Percentiles rank a stretch among this genome's conserved stretches.
Evolutionary conservation across 2,888 invertebrate genomes (phyloP).

Genomic region (Girardia tigrina): DNA sequence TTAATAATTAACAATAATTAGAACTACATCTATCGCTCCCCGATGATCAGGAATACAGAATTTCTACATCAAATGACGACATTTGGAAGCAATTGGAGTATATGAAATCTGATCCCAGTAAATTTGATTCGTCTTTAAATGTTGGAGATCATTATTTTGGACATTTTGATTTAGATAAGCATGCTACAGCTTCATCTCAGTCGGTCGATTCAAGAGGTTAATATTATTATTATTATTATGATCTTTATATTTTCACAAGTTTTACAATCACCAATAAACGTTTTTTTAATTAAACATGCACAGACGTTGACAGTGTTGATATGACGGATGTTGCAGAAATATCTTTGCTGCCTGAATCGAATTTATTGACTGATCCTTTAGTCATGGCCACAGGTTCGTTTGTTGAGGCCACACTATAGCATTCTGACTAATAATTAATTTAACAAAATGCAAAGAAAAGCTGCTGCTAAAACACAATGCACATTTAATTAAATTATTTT

Average conservation of each 20-base stretch:
- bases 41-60: slow-evolving; percentile 10
- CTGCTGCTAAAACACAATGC: neutral
- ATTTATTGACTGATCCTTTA: no score
- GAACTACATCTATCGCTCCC: neutral
- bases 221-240: neutral
- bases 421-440: no score
- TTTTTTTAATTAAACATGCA: no score
- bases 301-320: neutral
- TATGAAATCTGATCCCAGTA: slow-evolving; percentile 21
- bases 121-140: neutral
- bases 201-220: neutral
- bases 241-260: neutral
- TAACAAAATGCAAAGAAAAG: no score
- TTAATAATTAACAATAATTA: no score
- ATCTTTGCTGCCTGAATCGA: neutral
- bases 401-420: no score
- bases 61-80: slow-evolving; percentile 31
- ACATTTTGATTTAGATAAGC: neutral
- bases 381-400: no score
- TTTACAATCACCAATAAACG: neutral
- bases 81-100: slow-evolving; percentile 32
- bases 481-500: neutral
- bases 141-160: no score
- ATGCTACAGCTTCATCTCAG: neutral
- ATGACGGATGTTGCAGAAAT: neutral